Evolutionary conservation across 2,113 vertebrate species (phyloP), one percentile per base, ranked within the genome.

Genomic region (Alligator mississippiensis): DNA sequence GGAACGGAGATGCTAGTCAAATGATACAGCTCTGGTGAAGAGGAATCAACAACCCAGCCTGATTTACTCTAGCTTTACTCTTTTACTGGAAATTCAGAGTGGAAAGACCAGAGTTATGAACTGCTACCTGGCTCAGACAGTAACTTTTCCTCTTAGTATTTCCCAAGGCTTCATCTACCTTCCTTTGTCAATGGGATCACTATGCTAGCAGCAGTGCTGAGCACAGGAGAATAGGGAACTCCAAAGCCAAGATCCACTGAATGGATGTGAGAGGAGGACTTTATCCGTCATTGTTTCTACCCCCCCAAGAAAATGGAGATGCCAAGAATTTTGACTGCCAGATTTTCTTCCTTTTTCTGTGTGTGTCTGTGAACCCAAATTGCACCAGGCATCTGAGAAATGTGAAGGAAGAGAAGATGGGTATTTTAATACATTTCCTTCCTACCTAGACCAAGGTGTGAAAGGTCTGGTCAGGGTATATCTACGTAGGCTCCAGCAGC

Each of bases 151-250:
- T 27, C 9, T 90, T 54, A 24, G 77, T 61, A 63, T 84, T 91
- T 94, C 90, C 38, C 34, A 7, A 58, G 72, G 6, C n/a, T 80
- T 72, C 34, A 55, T 84, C 90, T 76, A 27, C 88, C 66, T 93
- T 83, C 87, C 63, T 72, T 61, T 2, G 0, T 25, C 61, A 60
- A 66, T 19, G 77, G 84, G n/a, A 86, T 90, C 63, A 74, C 0
- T 2, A 63, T 30, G 59, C 77, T 77, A 77, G 54, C 88, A 75
- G 61, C 75, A 90, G 57, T 66, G 63, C 9, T 68, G 34, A 84
- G 58, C 59, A 80, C 1, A 11, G 11, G 7, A 82, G 62, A 27
- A 92, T 22, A 9, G 47, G 47, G 47, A 47, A 47, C 47, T 82
- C 11, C 6, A 5, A 34, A 38, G 54, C 60, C 63, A 87, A 88